Percentiles rank a stretch among this genome's conserved stretches.
Evolutionary conservation across 2,888 invertebrate species (phyloP).

Genomic region (Choreutis nemorana): DNA sequence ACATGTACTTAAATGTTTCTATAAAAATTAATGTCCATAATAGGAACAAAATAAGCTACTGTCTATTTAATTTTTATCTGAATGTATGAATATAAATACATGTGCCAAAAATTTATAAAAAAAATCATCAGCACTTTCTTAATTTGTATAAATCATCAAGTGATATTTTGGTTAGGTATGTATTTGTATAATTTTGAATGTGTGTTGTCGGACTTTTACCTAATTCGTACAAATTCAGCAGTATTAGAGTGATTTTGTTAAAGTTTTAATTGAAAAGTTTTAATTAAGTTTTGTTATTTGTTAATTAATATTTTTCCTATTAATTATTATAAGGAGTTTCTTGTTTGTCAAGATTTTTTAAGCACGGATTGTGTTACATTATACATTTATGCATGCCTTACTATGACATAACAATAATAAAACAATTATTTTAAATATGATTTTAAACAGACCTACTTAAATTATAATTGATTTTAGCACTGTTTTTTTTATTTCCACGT

Average conservation of each 20-base stretch:
- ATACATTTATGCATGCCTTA: too few species aligned
- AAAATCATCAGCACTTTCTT: too few species aligned
- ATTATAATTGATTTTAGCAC: too few species aligned
- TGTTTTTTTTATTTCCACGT: too few species aligned
- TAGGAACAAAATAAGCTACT: conserved; percentile 22
- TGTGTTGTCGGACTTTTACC: conserved; percentile 43
- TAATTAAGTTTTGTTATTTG: conserved; percentile 65
- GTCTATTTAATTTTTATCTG: conserved; percentile 14
- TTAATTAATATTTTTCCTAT: conserved; percentile 27
- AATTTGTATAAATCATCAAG: neutral
- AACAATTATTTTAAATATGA: too few species aligned
- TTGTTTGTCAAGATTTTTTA: too few species aligned
- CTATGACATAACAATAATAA: too few species aligned
- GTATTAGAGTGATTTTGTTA: conserved; percentile 67
- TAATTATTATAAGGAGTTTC: too few species aligned
- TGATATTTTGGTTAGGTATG: conserved; percentile 8
- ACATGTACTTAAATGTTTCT: too few species aligned
- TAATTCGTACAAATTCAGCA: conserved; percentile 65
- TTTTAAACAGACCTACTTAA: too few species aligned
- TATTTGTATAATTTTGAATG: conserved; percentile 6
- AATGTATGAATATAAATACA: conserved; percentile 28
- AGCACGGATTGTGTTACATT: too few species aligned
- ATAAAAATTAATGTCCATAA: too few species aligned
- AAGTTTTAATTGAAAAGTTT: conserved; percentile 58
- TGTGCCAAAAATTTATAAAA: conserved; percentile 44